Evolutionary conservation across 1,140 invertebrate genomes (phyloP).

Genomic region (Drosophila fuyamai): DNA sequence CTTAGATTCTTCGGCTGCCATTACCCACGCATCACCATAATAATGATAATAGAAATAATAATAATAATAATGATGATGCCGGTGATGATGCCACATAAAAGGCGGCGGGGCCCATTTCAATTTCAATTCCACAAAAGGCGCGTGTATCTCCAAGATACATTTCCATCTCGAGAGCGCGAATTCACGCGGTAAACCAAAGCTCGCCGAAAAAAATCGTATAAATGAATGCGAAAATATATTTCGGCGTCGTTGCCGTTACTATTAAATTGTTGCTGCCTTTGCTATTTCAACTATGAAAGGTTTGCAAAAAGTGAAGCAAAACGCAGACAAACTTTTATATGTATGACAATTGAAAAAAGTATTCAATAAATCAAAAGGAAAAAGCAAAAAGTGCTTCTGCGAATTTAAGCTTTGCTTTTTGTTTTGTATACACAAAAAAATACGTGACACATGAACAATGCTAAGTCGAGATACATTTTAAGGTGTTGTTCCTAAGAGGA

Average conservation of each 20-base stretch:
- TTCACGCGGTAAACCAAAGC: conserved; percentile 67
- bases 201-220: conserved; percentile 55
- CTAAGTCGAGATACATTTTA: no score
- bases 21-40: conserved; percentile 58
- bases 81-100: conserved; percentile 72
- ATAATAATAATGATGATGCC: conserved; percentile 38
- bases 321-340: conserved; percentile 51
- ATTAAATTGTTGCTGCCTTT: conserved; percentile 48
- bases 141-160: conserved; percentile 76
- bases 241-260: conserved; percentile 64
- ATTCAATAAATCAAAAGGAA: conserved; percentile 55
- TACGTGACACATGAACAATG: no score
- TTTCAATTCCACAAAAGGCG: conserved; percentile 77
- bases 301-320: conserved; percentile 42
- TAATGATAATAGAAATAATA: conserved; percentile 44
- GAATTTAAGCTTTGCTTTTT: conserved; percentile 42
- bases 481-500: no score
- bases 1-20: conserved; percentile 40
- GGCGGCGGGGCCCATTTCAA: conserved; percentile 70
- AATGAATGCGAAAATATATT: conserved; percentile 80
- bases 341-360: conserved; percentile 54
- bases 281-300: conserved; percentile 74
- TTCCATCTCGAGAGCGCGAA: conserved; percentile 68
- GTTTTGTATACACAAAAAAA: conserved; percentile 1
- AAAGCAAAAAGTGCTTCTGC: conserved; percentile 44